Conservation (phyloP, 2,888 invertebrate species). For the Tridacna crocea region DNA sequence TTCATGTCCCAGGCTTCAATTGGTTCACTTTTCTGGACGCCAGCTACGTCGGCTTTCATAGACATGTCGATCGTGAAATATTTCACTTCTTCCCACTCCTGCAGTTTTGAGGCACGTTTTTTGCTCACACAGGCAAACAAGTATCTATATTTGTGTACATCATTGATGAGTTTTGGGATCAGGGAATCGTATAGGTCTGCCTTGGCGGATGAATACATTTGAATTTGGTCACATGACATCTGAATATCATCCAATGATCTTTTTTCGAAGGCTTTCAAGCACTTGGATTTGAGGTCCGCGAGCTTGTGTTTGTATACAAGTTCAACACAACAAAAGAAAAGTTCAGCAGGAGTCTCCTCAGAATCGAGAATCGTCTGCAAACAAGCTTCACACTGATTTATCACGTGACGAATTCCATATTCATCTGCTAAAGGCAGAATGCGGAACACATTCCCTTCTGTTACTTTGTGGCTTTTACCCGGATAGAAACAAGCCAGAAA, state of each 20-base stretch:
- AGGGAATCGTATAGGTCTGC: not conserved
- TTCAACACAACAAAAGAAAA: not conserved
- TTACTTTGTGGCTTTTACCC: not conserved
- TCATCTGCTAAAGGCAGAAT: conserved; percentile 4
- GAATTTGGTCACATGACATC: not conserved
- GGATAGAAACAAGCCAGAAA: conserved; percentile 11
- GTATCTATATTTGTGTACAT: not conserved
- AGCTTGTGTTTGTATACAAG: not conserved
- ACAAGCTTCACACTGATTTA: conserved; percentile 8
- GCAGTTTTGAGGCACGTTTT: not conserved
- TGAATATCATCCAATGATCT: not conserved
- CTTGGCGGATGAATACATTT: not conserved
- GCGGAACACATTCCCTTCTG: not conserved
- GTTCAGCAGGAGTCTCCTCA: not conserved
- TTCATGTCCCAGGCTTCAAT: not conserved
- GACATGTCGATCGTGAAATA: not conserved
- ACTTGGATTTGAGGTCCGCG: not conserved
- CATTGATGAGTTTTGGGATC: not conserved
- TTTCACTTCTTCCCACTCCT: not conserved
- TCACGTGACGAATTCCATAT: not conserved
- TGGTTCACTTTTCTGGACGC: not conserved
- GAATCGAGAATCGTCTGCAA: not conserved
- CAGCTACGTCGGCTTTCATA: not conserved
- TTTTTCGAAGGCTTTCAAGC: conserved; percentile 5
- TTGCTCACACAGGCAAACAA: not conserved